Evolutionary conservation across 1,140 invertebrate genomes (phyloP), one percentile per base, ranked within the genome.

Genomic region (Mactra quadrangularis): DNA sequence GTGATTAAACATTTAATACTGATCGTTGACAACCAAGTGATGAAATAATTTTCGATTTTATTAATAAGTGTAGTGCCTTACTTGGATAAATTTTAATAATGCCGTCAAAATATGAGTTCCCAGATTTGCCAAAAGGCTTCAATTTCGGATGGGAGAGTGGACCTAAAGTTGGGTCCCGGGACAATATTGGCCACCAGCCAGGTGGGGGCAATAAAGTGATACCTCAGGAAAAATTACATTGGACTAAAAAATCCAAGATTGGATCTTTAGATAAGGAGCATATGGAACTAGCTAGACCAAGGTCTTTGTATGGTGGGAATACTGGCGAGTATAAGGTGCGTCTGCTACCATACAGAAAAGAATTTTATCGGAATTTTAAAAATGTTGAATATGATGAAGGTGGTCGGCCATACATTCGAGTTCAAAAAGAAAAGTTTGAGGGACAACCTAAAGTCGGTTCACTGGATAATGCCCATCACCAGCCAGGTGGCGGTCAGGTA

Each of bases 391-490:
- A 71, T 71, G 77, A 81, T 60, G 77, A 81, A 9, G 17, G 77
- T 66, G 41, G 33, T 68, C 29, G 85, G 60, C 71, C 68, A 55
- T 64, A 66, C 47, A 35, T 86, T 52, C 15, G 47, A 27, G 31
- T 57, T 50, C n/a, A 72, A 25, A 45, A 85, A 31, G 60, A 70
- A 62, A 53, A 79, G 84, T 66, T 88, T 78, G 45, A 59, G 52
- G 55, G 77, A 70, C n/a, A 83, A 52, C 83, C 91, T 11, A 92
- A 90, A 77, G 84, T 92, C 33, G 91, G 91, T 4, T 99, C 97
- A 27, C 96, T 98, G 88, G 97, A 97, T 52, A 99, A 99, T 93
- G 95, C 97, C 17, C 96, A 96, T 86, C 96, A 98, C 91, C 94
- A 95, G 70, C 96, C 97, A 35, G 97, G 97, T 75, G 98, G 98